A percentile compares a stretch with the other conserved stretches of the same genome.
phyloP scores from a whole-genome alignment of 2,113 vertebrate species.

The Platysteira castanea region DNA sequence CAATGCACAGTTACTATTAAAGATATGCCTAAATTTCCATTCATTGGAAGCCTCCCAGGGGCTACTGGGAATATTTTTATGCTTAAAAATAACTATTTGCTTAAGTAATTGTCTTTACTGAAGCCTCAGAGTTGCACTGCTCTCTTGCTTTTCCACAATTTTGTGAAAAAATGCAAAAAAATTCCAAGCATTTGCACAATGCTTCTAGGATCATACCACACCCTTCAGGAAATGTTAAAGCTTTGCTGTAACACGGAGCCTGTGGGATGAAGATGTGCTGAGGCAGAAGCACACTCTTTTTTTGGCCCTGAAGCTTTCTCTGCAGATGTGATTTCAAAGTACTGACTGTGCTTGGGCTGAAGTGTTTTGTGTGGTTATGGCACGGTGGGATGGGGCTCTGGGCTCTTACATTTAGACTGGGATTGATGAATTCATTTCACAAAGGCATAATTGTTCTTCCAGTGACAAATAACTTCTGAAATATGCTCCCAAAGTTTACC shows the following conservation, averaged over 20 bases:
- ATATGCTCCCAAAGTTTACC: not conserved
- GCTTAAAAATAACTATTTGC: not conserved
- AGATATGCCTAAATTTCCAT: not conserved
- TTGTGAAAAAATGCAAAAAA: not conserved
- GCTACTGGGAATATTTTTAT: not conserved
- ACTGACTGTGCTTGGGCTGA: not conserved
- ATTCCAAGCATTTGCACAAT: not conserved
- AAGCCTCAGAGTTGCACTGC: not conserved
- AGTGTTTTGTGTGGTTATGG: not conserved
- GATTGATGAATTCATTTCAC: not conserved
- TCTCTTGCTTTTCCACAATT: not conserved
- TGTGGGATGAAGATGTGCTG: not conserved
- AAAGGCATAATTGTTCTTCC: not conserved
- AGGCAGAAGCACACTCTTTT: not conserved
- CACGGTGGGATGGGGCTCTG: not conserved
- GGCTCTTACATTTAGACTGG: not conserved
- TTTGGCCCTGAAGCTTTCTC: not conserved
- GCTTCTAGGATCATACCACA: not conserved
- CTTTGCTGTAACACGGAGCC: not conserved
- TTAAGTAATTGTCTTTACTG: not conserved
- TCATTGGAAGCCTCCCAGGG: not conserved
- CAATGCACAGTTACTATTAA: not conserved
- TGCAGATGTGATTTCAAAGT: not conserved
- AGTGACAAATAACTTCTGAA: not conserved
- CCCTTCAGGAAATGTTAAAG: not conserved